phyloP scores from a whole-genome alignment of 2,797 vertebrate species.

The Cuniculus paca region DNA sequence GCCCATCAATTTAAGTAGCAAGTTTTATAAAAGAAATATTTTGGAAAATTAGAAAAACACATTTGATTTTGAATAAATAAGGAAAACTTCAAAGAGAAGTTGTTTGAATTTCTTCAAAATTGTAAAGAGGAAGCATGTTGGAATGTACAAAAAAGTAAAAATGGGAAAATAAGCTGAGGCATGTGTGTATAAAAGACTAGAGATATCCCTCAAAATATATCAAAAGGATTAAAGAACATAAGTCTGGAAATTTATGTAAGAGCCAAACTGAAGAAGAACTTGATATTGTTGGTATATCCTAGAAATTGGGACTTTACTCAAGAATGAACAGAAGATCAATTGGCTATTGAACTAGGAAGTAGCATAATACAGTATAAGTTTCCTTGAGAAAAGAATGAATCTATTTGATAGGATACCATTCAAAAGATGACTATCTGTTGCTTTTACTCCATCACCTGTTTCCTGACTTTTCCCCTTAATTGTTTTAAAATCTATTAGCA shows the following conservation, averaged over 20 bases:
- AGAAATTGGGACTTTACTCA: neutral
- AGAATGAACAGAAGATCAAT: neutral
- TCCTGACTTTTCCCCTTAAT: neutral
- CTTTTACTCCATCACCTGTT: neutral
- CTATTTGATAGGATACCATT: too few relatives aligned
- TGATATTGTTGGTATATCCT: neutral
- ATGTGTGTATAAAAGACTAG: neutral
- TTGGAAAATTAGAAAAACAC: neutral
- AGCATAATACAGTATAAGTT: neutral
- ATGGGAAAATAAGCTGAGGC: neutral
- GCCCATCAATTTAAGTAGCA: neutral
- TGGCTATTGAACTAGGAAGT: neutral
- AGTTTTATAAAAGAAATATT: neutral
- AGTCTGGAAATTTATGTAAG: neutral
- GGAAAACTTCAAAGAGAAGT: neutral
- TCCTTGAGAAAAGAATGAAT: neutral
- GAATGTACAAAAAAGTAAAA: neutral
- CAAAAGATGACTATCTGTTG: neutral
- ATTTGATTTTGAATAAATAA: neutral
- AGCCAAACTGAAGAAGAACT: neutral
- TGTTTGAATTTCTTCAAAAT: neutral
- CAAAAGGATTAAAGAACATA: neutral
- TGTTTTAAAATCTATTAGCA: neutral
- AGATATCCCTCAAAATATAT: neutral
- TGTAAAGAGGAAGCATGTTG: neutral